Evolutionary conservation across 2,888 invertebrate genomes (phyloP).

Genomic region (Thyatira batis): DNA sequence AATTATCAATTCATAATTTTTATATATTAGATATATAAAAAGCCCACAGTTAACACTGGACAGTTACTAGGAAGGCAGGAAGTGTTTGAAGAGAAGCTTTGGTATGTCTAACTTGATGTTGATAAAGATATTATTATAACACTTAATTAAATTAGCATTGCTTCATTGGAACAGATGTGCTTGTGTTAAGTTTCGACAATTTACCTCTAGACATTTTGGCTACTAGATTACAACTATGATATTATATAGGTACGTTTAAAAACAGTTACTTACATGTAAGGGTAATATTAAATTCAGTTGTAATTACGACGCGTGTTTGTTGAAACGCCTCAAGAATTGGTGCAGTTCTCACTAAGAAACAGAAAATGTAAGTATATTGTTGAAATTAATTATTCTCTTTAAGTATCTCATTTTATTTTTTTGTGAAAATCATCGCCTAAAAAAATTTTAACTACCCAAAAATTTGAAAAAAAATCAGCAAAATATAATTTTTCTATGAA

Average conservation of each 20-base stretch:
- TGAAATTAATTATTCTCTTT: too few species aligned
- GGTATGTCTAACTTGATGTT: conserved; percentile 25
- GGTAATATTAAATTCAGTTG: not conserved
- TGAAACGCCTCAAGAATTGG: not conserved
- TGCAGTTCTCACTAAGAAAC: too few species aligned
- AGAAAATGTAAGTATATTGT: not conserved
- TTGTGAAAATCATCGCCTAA: too few species aligned
- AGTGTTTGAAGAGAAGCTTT: conserved; percentile 22
- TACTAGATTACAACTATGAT: conserved; percentile 4
- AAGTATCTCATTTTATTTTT: too few species aligned
- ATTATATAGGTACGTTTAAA: conserved; percentile 5
- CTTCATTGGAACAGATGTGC: conserved; percentile 14
- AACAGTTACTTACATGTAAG: not conserved
- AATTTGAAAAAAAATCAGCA: too few species aligned
- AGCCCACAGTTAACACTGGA: conserved; percentile 63
- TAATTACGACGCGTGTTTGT: not conserved
- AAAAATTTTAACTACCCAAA: too few species aligned
- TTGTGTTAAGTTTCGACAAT: conserved; percentile 29
- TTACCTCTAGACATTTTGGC: conserved; percentile 26
- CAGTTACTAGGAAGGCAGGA: conserved; percentile 44
- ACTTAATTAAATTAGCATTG: conserved; percentile 17
- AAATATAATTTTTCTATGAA: too few species aligned
- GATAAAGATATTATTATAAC: conserved; percentile 24
- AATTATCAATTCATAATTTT: not conserved
- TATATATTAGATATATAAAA: conserved; percentile 7